Evolutionary conservation across 2,113 vertebrate genomes (phyloP).

Genomic region (Epinephelus lanceolatus): DNA sequence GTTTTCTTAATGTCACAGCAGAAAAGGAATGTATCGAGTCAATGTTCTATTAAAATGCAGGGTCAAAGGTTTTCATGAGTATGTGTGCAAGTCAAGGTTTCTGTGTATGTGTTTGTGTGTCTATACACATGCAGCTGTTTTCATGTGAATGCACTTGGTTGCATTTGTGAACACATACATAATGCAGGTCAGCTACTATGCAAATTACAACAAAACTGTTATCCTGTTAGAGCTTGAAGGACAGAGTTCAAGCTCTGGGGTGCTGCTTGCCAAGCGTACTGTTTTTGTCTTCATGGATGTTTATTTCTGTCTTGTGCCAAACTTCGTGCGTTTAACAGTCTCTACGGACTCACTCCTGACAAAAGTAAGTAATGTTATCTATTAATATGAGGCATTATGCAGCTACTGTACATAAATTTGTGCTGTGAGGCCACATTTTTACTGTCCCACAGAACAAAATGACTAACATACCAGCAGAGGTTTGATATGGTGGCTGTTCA

Average conservation of each 20-base stretch:
- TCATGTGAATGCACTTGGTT: constrained; percentile 20
- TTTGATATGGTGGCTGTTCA: constrained; percentile 6
- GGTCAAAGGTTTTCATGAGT: neutral
- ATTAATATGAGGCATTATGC: neutral
- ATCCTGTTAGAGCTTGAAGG: constrained; percentile 54
- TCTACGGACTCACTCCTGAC: neutral
- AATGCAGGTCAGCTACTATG: constrained; percentile 47
- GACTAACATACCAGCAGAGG: neutral
- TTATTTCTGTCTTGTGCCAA: neutral
- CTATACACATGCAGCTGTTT: constrained; percentile 9
- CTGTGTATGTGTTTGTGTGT: neutral
- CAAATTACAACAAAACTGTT: constrained; percentile 36
- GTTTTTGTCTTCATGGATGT: constrained; percentile 5
- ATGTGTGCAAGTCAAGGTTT: neutral
- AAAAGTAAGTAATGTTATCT: neutral
- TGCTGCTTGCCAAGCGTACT: constrained; percentile 25
- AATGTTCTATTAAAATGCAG: constrained; percentile 11
- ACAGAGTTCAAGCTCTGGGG: constrained; percentile 38
- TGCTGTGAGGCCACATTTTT: neutral
- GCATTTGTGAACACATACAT: constrained; percentile 43
- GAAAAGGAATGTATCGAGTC: neutral
- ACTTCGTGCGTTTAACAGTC: constrained; percentile 7
- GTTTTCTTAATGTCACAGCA: neutral
- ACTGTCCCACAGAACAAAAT: neutral
- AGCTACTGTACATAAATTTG: neutral